These are phyloP conservation scores for Poecilus cupreus DNA, from an alignment of 2,888 invertebrate genomes.

Conservation along the genomic window DNA sequence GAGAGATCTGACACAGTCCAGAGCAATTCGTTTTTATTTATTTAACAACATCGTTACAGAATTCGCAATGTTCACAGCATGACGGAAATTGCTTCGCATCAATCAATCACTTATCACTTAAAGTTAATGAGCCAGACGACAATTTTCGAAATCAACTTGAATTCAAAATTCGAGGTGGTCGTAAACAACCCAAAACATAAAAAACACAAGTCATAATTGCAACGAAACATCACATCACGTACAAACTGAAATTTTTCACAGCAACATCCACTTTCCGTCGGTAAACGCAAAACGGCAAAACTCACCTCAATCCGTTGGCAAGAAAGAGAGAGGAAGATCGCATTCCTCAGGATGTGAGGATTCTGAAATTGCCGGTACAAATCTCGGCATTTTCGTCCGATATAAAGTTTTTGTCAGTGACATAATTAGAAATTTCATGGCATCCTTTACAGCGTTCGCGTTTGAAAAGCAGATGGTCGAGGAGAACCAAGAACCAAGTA, in stretches of 20 bases:
- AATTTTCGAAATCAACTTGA: constrained; percentile 9
- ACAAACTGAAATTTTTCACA: constrained; percentile 41
- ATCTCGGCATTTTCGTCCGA: constrained; percentile 47
- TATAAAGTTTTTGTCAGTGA: constrained; percentile 50
- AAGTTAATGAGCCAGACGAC: constrained; percentile 26
- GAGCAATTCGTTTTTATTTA: background rate
- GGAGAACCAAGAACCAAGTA: background rate
- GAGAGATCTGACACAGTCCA: no score
- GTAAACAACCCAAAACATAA: constrained; percentile 19
- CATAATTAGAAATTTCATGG: constrained; percentile 55
- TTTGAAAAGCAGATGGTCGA: constrained; percentile 48
- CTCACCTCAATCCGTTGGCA: background rate
- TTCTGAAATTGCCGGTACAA: constrained; percentile 49
- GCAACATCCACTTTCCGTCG: constrained; percentile 21
- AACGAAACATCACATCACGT: constrained; percentile 21
- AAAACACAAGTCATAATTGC: constrained; percentile 37
- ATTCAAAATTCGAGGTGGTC: constrained; percentile 27
- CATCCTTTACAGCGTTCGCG: constrained; percentile 39
- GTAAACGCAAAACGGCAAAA: constrained; percentile 2
- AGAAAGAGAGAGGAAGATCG: background rate
- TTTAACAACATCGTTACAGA: no score
- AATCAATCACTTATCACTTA: constrained; percentile 33
- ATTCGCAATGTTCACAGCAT: background rate
- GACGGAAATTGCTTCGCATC: background rate
- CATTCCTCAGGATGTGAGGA: constrained; percentile 21